Evolutionary conservation across 2,797 vertebrate genomes (phyloP).

Genomic region (Varecia variegata): DNA sequence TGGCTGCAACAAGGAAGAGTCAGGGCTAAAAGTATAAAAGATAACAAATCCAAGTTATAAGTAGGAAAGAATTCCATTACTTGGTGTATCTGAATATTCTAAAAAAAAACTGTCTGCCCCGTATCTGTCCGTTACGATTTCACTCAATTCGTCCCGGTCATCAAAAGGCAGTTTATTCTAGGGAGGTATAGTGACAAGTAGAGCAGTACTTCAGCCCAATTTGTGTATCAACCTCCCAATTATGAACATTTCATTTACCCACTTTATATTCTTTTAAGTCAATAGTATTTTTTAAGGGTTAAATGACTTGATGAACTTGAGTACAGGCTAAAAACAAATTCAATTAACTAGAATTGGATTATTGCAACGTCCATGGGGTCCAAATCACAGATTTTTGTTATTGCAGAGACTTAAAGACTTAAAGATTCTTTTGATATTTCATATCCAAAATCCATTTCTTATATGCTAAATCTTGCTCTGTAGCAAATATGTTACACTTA

Average conservation of each 20-base stretch:
- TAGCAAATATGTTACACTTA: not conserved
- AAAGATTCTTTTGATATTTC: constrained; percentile 25
- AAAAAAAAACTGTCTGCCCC: constrained; percentile 89
- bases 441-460: constrained; percentile 17
- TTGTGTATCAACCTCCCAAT: constrained; percentile 94
- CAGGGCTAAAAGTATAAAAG: constrained; percentile 53
- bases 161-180: constrained; percentile 94
- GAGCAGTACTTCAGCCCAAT: constrained; percentile 86
- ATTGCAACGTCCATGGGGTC: not conserved
- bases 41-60: not conserved
- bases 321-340: constrained; percentile 11
- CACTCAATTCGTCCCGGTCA: constrained; percentile 96
- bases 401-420: constrained; percentile 1
- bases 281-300: not conserved
- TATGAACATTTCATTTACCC: not conserved
- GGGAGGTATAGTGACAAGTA: constrained; percentile 92
- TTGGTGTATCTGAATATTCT: not conserved
- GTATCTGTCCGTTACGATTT: constrained; percentile 99
- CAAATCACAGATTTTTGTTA: constrained; percentile 6
- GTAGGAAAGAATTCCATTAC: not conserved
- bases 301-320: constrained; percentile 23
- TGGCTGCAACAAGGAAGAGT: not conserved
- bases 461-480: not conserved
- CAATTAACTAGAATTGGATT: not conserved
- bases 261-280: not conserved